phyloP scores from a whole-genome alignment of 1,140 invertebrate species.

The Melipona quadrifasciata region DNA sequence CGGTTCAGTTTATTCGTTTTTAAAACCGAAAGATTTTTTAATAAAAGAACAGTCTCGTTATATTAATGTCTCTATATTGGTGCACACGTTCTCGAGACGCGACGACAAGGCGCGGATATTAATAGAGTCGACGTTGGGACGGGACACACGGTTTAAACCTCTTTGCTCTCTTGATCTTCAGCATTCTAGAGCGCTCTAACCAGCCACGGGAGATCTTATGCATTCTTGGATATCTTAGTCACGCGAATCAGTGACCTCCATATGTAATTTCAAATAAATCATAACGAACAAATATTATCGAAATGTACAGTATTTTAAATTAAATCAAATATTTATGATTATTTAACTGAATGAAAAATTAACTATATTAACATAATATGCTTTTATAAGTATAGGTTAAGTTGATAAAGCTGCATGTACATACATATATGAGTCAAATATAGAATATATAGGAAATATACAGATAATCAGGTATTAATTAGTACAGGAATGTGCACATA shows the following conservation, averaged over 20 bases:
- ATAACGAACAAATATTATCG: not conserved
- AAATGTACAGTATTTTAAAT: not conserved
- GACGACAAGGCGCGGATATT: conserved; percentile 66
- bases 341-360: not conserved
- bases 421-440: not conserved
- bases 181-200: conserved; percentile 45
- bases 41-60: not conserved
- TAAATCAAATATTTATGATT: not conserved
- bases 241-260: conserved; percentile 38
- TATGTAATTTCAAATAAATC: conserved; percentile 35
- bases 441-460: not conserved
- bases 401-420: not conserved
- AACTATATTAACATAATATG: not conserved
- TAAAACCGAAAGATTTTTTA: not conserved
- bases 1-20: not conserved
- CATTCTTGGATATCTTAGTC: conserved; percentile 61
- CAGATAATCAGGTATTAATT: not conserved
- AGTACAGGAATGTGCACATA: not conserved
- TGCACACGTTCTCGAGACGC: conserved; percentile 52
- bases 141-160: conserved; percentile 48
- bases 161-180: conserved; percentile 52
- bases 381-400: not conserved
- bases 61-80: conserved; percentile 16
- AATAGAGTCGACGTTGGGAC: conserved; percentile 60
- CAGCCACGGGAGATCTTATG: conserved; percentile 39